Percentiles rank a stretch among this genome's conserved stretches.
These are phyloP conservation scores for Macrostomum cliftonense DNA, from an alignment of 2,888 invertebrate genomes.

Conservation along the genomic window DNA sequence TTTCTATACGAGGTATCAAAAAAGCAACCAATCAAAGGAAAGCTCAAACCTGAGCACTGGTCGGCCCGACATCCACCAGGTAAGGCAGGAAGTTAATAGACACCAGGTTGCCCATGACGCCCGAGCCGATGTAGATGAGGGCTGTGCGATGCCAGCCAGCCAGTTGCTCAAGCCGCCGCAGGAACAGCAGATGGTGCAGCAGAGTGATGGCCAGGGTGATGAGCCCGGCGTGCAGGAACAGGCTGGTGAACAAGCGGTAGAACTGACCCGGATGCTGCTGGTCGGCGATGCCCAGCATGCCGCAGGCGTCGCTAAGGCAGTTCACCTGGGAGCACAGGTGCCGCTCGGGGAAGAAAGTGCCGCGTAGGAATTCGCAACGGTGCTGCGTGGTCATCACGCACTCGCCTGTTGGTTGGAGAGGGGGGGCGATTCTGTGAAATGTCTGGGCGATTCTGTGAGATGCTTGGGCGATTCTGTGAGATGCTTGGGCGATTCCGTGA, in stretches of 20 bases:
- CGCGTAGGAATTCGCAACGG: conserved; percentile 30
- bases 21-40: too few relatives aligned
- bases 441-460: too few relatives aligned
- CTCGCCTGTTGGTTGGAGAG: conserved; percentile 34
- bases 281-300: conserved; percentile 74
- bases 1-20: too few relatives aligned
- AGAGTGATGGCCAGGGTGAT: conserved; percentile 64
- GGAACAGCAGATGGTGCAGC: conserved; percentile 66
- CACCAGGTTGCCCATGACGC: conserved; percentile 76
- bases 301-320: conserved; percentile 62
- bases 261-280: conserved; percentile 63
- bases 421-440: too few relatives aligned
- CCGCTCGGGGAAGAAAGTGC: conserved; percentile 32
- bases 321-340: conserved; percentile 48
- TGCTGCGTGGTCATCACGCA: conserved; percentile 34
- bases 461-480: too few relatives aligned
- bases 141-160: conserved; percentile 72
- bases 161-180: conserved; percentile 77
- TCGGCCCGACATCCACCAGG: conserved; percentile 44
- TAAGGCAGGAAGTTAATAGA: conserved; percentile 85
- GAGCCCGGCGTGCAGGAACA: conserved; percentile 75
- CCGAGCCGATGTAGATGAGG: conserved; percentile 71
- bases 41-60: too few relatives aligned
- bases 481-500: too few relatives aligned
- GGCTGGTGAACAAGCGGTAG: conserved; percentile 74